phyloP scores from a whole-genome alignment of 2,888 invertebrate species.

The Ormyrus pomaceus region DNA sequence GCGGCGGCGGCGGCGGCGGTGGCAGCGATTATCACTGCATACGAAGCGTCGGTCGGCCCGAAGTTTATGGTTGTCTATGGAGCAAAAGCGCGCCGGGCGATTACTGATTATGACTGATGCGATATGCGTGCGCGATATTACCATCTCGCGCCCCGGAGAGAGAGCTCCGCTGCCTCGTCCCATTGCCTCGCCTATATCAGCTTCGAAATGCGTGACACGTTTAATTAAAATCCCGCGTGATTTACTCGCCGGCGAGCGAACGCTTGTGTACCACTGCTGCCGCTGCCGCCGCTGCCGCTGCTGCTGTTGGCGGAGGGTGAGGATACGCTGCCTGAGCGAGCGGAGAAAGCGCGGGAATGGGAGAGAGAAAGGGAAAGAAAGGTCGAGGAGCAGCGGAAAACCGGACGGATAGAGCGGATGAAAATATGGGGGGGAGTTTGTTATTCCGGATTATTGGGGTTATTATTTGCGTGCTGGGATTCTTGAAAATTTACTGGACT shows the following conservation, averaged over 20 bases:
- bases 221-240: constrained; percentile 72
- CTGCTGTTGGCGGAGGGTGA: background rate
- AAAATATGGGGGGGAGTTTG: background rate
- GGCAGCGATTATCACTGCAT: constrained; percentile 50
- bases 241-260: constrained; percentile 64
- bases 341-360: constrained; percentile 11
- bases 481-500: no score
- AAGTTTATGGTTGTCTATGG: constrained; percentile 61
- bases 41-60: constrained; percentile 24
- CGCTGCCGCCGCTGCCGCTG: no score
- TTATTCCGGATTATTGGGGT: no score
- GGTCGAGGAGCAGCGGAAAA: constrained; percentile 7
- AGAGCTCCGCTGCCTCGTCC: no score
- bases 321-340: constrained; percentile 9
- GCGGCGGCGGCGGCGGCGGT: background rate
- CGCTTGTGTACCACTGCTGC: no score
- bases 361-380: constrained; percentile 18
- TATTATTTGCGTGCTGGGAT: no score
- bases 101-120: constrained; percentile 70
- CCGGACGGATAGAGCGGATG: background rate
- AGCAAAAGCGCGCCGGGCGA: constrained; percentile 59
- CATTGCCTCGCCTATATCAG: constrained; percentile 63
- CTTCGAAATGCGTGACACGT: constrained; percentile 71
- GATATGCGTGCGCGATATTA: constrained; percentile 69
- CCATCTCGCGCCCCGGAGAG: constrained; percentile 31